Percentiles rank a stretch among this genome's conserved stretches.
Conservation (phyloP, 2,797 vertebrate species). For the Emydoidea blandingii region DNA sequence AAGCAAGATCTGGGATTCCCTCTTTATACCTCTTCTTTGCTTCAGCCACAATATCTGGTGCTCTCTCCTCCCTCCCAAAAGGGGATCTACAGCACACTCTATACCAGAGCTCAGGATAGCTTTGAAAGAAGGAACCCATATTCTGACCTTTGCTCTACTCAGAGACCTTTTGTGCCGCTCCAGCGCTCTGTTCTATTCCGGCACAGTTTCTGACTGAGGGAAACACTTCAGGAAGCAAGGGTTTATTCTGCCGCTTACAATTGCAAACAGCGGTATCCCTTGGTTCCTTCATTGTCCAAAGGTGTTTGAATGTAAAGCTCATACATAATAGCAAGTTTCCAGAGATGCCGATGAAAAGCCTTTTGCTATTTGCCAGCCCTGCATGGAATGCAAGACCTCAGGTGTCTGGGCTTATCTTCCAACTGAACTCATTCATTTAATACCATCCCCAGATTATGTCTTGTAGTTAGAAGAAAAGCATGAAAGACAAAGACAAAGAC, state of each 20-base stretch:
- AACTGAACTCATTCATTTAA: slow-evolving; percentile 62
- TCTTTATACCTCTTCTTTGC: not conserved
- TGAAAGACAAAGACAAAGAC: slow-evolving; percentile 54
- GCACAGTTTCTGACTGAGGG: slow-evolving; percentile 5
- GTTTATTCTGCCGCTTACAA: slow-evolving; percentile 52
- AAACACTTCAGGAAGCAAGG: slow-evolving; percentile 53
- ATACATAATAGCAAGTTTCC: slow-evolving; percentile 57
- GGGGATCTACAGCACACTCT: not conserved
- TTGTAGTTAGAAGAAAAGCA: slow-evolving; percentile 61
- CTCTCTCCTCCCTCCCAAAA: slow-evolving; percentile 32
- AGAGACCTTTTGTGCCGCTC: slow-evolving; percentile 68
- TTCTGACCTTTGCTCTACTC: slow-evolving; percentile 67
- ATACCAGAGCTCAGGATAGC: slow-evolving; percentile 40
- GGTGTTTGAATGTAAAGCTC: slow-evolving; percentile 75
- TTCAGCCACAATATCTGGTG: not conserved
- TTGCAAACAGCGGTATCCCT: slow-evolving; percentile 57
- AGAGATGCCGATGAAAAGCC: slow-evolving; percentile 28
- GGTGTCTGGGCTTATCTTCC: slow-evolving; percentile 67
- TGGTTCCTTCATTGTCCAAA: slow-evolving; percentile 75
- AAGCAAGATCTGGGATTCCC: not conserved
- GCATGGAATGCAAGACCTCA: slow-evolving; percentile 59
- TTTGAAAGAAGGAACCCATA: slow-evolving; percentile 57
- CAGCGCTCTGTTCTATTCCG: not conserved
- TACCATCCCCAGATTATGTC: slow-evolving; percentile 35
- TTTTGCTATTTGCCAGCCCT: slow-evolving; percentile 53